Evolutionary conservation across 2,888 invertebrate genomes (phyloP).

Genomic region (Hipparchia sbordonii): DNA sequence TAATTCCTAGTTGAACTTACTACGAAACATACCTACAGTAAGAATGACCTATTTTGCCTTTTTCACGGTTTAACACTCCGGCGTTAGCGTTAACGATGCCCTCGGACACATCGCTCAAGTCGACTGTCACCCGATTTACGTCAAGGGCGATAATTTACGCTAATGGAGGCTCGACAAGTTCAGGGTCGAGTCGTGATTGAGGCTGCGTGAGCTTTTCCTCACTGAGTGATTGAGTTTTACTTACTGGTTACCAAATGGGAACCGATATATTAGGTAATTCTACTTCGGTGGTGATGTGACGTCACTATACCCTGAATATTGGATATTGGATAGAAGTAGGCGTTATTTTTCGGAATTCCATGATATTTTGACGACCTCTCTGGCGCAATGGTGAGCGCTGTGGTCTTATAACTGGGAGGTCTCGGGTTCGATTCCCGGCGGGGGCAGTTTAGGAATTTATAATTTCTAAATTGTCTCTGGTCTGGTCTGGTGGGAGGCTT

Average conservation of each 20-base stretch:
- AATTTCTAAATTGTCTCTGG: too few species aligned
- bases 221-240: conserved; percentile 9
- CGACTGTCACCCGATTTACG: conserved; percentile 21
- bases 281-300: neutral
- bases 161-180: conserved; percentile 35
- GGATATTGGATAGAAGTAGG: neutral
- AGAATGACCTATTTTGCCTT: neutral
- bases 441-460: too few species aligned
- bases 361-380: too few species aligned
- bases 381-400: too few species aligned
- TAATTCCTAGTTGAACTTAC: too few species aligned
- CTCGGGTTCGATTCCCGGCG: too few species aligned
- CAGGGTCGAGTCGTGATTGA: conserved; percentile 29
- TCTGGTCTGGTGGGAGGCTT: too few species aligned
- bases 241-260: neutral
- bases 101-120: conserved; percentile 1
- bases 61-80: neutral
- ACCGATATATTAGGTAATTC: neutral
- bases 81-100: neutral
- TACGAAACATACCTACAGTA: too few species aligned
- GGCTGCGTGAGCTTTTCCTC: conserved; percentile 12
- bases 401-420: too few species aligned
- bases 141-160: conserved; percentile 22
- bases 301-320: neutral
- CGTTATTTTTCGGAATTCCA: too few species aligned